Percentiles rank a stretch among this genome's conserved stretches.
These are phyloP conservation scores for Anhinga anhinga DNA, from an alignment of 2,113 vertebrate species.

Conservation along the genomic window DNA sequence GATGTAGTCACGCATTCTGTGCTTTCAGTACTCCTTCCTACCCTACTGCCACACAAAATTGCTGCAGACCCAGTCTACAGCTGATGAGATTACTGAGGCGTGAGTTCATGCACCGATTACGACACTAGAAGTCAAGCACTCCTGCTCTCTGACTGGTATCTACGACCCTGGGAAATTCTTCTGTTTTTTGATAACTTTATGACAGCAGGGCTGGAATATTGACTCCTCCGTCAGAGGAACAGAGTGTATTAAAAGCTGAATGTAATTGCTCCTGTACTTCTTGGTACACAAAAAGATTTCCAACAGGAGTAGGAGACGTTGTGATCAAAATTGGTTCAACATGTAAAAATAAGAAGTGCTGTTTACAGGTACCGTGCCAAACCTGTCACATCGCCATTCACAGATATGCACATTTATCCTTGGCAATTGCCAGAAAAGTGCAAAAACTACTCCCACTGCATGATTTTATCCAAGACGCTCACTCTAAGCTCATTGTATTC, in stretches of 20 bases:
- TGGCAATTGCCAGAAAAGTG: neutral
- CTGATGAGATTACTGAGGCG: neutral
- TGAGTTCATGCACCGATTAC: neutral
- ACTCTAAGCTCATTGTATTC: neutral
- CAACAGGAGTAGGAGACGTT: neutral
- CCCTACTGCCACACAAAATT: neutral
- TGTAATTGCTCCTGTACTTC: neutral
- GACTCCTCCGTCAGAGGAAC: neutral
- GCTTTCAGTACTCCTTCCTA: neutral
- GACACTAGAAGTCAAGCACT: neutral
- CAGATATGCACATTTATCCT: neutral
- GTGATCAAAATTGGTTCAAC: neutral
- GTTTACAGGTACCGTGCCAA: neutral
- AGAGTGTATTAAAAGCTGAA: neutral
- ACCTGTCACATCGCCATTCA: neutral
- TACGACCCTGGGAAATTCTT: neutral
- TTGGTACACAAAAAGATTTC: neutral
- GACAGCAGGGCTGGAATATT: neutral
- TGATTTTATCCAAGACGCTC: neutral
- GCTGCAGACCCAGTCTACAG: neutral
- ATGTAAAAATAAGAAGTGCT: neutral
- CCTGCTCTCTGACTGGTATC: neutral
- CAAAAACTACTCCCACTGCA: neutral
- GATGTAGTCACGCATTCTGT: conserved; percentile 2
- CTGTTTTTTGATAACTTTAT: neutral